phyloP scores from a whole-genome alignment of 2,888 invertebrate genomes.

The Temnothorax ravouxi region DNA sequence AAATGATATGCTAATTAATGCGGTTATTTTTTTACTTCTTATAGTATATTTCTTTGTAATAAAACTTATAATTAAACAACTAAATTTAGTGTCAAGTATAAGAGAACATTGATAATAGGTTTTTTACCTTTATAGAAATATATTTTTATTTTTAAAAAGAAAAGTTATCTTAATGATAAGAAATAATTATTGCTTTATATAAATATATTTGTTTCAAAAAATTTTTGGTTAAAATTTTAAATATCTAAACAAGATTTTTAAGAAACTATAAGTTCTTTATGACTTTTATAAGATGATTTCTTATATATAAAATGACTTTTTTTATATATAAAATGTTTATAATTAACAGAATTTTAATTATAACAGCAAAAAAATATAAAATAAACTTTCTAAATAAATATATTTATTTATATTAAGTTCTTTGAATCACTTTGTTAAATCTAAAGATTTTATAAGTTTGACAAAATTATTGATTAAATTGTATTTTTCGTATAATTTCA shows the following conservation, averaged over 20 bases:
- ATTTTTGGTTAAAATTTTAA: not conserved
- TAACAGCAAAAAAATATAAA: not conserved
- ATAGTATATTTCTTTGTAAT: not conserved
- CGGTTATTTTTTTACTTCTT: not conserved
- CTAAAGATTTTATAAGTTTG: not conserved
- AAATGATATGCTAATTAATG: not conserved
- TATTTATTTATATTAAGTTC: not conserved
- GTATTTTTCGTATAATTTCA: not conserved
- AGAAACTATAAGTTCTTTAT: not conserved
- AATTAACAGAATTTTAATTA: not conserved
- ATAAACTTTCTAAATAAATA: not conserved
- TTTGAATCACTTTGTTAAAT: not conserved
- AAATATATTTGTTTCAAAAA: not conserved
- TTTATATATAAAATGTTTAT: not conserved
- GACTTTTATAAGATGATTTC: no score
- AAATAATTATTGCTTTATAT: no score
- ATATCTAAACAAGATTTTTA: not conserved
- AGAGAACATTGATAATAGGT: not conserved
- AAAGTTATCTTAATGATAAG: not conserved
- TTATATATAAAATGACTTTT: not conserved
- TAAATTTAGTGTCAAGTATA: not conserved
- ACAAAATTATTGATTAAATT: slow-evolving; percentile 9
- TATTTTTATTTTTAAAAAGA: not conserved
- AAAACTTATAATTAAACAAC: not conserved
- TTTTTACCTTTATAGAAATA: not conserved